A percentile compares a stretch with the other conserved stretches of the same genome.
phyloP scores from a whole-genome alignment of 2,113 vertebrate genomes.

The Crypturellus undulatus region DNA sequence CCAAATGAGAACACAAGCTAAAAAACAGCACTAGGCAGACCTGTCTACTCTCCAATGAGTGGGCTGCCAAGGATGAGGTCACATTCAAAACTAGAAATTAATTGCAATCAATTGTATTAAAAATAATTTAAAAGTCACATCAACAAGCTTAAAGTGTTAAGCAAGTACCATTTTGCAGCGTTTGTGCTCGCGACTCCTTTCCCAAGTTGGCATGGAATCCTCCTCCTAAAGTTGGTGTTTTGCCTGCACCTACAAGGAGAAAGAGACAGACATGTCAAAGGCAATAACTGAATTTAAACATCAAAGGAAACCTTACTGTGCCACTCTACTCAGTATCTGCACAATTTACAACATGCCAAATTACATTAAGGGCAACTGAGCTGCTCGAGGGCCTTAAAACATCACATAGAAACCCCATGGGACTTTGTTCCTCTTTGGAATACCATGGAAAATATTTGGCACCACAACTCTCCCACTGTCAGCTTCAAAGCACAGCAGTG shows the following conservation, averaged over 20 bases:
- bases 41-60: neutral
- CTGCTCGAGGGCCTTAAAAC: neutral
- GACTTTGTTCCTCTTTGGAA: neutral
- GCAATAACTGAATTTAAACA: neutral
- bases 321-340: neutral
- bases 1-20: neutral
- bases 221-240: constrained; percentile 84
- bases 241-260: constrained; percentile 79
- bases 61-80: constrained; percentile 11
- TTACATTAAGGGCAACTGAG: neutral
- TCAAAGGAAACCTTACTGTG: neutral
- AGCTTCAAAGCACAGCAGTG: neutral
- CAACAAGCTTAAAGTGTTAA: neutral
- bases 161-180: constrained; percentile 89
- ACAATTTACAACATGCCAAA: neutral
- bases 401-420: neutral
- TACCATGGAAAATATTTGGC: neutral
- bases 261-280: constrained; percentile 1
- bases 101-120: neutral
- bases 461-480: neutral
- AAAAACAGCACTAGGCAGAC: constrained; percentile 13
- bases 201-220: constrained; percentile 86
- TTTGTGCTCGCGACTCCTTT: constrained; percentile 91
- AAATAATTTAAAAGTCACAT: neutral
- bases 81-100: neutral